Evolutionary conservation across 1,140 invertebrate genomes (phyloP).

Genomic region (Caenorhabditis remanei): DNA sequence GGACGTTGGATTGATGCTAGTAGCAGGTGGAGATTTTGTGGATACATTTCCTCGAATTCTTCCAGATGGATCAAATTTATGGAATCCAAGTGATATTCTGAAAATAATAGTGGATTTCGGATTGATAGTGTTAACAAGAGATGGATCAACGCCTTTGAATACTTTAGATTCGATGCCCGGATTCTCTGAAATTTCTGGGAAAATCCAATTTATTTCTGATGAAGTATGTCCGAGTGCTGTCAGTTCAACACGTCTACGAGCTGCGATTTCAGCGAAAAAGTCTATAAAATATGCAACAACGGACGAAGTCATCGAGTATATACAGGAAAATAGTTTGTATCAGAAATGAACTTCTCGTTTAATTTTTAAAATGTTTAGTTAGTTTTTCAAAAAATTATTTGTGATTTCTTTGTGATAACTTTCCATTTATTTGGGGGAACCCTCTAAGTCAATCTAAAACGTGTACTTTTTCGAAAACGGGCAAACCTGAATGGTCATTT

Average conservation of each 20-base stretch:
- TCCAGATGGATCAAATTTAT: slow-evolving; percentile 67
- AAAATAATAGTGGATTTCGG: slow-evolving; percentile 70
- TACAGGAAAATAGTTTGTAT: slow-evolving; percentile 67
- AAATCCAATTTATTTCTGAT: slow-evolving; percentile 64
- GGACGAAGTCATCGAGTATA: slow-evolving; percentile 71
- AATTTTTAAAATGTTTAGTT: background rate
- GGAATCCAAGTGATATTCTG: slow-evolving; percentile 66
- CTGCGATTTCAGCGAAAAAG: slow-evolving; percentile 64
- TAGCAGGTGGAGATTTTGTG: slow-evolving; percentile 73
- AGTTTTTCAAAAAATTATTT: no score
- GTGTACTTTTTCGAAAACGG: no score
- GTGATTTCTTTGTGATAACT: no score
- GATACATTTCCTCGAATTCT: slow-evolving; percentile 70
- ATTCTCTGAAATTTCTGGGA: slow-evolving; percentile 18
- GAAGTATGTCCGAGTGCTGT: slow-evolving; percentile 71
- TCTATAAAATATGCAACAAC: slow-evolving; percentile 73
- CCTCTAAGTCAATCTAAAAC: no score
- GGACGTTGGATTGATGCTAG: slow-evolving; percentile 58
- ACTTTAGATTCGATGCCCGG: slow-evolving; percentile 58
- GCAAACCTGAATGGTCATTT: no score
- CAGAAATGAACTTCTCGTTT: slow-evolving; percentile 1
- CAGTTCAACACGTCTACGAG: slow-evolving; percentile 69
- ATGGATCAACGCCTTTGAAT: slow-evolving; percentile 56
- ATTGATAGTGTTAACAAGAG: slow-evolving; percentile 67
- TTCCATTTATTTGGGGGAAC: no score